Conservation (phyloP, 92 coral and sea anemone genomes). For the Desmophyllum pertusum region DNA sequence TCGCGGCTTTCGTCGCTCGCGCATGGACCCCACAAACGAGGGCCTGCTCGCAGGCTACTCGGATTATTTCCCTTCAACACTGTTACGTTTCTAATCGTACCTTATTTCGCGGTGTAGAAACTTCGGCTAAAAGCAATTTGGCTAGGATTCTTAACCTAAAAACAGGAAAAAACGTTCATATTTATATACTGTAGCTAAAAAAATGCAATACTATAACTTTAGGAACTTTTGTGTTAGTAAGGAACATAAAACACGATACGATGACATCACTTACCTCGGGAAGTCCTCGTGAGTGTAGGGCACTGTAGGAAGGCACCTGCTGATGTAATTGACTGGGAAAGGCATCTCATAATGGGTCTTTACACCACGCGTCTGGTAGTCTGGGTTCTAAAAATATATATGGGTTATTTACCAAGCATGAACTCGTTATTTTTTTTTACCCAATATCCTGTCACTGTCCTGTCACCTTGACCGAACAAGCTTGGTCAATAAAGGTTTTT, state of each 20-base stretch:
- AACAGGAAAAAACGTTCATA: not conserved
- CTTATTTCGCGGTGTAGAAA: constrained; percentile 97
- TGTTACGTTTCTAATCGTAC: constrained; percentile 35
- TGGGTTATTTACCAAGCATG: too few relatives aligned
- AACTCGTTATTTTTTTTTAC: too few relatives aligned
- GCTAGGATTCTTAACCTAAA: constrained; percentile 89
- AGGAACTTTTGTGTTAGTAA: too few relatives aligned
- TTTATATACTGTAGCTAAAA: too few relatives aligned
- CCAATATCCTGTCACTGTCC: too few relatives aligned
- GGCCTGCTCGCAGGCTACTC: too few relatives aligned
- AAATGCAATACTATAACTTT: too few relatives aligned
- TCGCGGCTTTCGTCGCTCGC: too few relatives aligned
- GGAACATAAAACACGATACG: not conserved
- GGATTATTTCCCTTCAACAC: not conserved
- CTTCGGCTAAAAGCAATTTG: constrained; percentile 84
- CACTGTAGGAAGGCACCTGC: constrained; percentile 86
- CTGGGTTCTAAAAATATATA: constrained; percentile 30
- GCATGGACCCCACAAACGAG: too few relatives aligned
- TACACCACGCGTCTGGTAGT: constrained; percentile 66
- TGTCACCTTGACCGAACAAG: too few relatives aligned
- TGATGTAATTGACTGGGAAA: constrained; percentile 92
- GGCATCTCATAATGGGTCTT: constrained; percentile 95
- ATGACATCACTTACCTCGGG: constrained; percentile 64
- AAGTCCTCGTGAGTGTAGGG: constrained; percentile 93
- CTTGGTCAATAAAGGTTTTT: too few relatives aligned